Evolutionary conservation across 2,888 invertebrate genomes (phyloP).

Genomic region (Lathronympha strigana): DNA sequence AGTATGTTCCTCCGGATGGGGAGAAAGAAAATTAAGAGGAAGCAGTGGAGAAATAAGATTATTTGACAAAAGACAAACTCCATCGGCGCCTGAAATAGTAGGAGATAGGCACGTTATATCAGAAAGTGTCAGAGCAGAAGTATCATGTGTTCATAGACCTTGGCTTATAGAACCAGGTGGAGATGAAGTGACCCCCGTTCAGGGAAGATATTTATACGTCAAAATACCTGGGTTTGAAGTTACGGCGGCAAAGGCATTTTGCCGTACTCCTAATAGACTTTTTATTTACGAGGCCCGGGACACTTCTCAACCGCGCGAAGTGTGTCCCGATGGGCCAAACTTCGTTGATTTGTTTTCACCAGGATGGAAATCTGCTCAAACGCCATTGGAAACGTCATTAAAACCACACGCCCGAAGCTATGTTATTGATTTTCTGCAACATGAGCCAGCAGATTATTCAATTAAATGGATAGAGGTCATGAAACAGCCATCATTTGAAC

Average conservation of each 20-base stretch:
- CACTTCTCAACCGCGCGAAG: slow-evolving; percentile 85
- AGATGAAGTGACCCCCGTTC: slow-evolving; percentile 84
- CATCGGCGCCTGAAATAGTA: slow-evolving; percentile 72
- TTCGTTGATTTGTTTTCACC: slow-evolving; percentile 88
- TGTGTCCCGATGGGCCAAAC: slow-evolving; percentile 86
- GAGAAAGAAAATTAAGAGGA: slow-evolving; percentile 86
- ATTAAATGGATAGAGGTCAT: slow-evolving; percentile 92
- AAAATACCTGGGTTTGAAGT: slow-evolving; percentile 88
- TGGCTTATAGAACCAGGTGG: slow-evolving; percentile 92
- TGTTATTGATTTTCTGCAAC: slow-evolving; percentile 89
- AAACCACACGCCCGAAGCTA: slow-evolving; percentile 87
- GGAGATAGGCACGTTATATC: slow-evolving; percentile 80
- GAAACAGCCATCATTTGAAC: slow-evolving; percentile 83
- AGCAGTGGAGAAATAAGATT: slow-evolving; percentile 90
- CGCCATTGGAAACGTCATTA: slow-evolving; percentile 72
- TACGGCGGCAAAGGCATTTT: slow-evolving; percentile 76
- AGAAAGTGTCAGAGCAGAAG: slow-evolving; percentile 81
- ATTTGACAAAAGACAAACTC: slow-evolving; percentile 83
- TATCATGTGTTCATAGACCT: slow-evolving; percentile 88
- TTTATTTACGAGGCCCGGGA: slow-evolving; percentile 89
- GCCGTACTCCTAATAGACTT: slow-evolving; percentile 88
- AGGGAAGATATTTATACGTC: slow-evolving; percentile 88
- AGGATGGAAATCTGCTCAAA: slow-evolving; percentile 85
- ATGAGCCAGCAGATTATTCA: slow-evolving; percentile 88
- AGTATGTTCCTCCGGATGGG: slow-evolving; percentile 86